Percentiles rank a stretch among this genome's conserved stretches.
Conservation (phyloP, 2,888 invertebrate species). For the Thelaira solivaga region DNA sequence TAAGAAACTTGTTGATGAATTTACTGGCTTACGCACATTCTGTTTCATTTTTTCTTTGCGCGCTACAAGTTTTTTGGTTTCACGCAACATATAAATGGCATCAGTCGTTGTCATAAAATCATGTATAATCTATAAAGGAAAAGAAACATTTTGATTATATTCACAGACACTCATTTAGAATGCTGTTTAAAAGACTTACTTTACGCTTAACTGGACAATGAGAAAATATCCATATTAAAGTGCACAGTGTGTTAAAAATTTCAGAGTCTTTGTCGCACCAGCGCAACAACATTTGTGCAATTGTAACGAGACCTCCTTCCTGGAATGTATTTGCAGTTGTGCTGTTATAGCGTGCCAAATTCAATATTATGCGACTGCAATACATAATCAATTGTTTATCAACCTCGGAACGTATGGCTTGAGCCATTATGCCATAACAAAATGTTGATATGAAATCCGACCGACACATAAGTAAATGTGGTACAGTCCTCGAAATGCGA, state of each 20-base stretch:
- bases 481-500: slow-evolving; percentile 75
- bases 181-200: slow-evolving; percentile 64
- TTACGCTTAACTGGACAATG: slow-evolving; percentile 73
- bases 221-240: slow-evolving; percentile 82
- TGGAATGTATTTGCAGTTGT: slow-evolving; percentile 81
- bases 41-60: slow-evolving; percentile 77
- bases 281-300: slow-evolving; percentile 82
- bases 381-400: slow-evolving; percentile 76
- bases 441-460: slow-evolving; percentile 75
- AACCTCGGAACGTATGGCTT: slow-evolving; percentile 77
- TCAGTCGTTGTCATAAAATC: slow-evolving; percentile 75
- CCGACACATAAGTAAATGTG: slow-evolving; percentile 73
- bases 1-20: slow-evolving; percentile 3
- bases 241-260: slow-evolving; percentile 82
- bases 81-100: slow-evolving; percentile 75
- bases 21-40: slow-evolving; percentile 71
- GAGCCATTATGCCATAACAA: slow-evolving; percentile 77
- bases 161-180: slow-evolving; percentile 19
- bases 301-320: slow-evolving; percentile 80
- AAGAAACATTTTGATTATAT: slow-evolving; percentile 14
- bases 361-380: slow-evolving; percentile 80
- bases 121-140: slow-evolving; percentile 72
- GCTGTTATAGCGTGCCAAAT: slow-evolving; percentile 81
- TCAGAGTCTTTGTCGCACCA: slow-evolving; percentile 83
- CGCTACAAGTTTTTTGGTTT: slow-evolving; percentile 76